These are phyloP conservation scores for Calameuta idolon DNA, from an alignment of 2,888 invertebrate genomes.

Conservation along the genomic window DNA sequence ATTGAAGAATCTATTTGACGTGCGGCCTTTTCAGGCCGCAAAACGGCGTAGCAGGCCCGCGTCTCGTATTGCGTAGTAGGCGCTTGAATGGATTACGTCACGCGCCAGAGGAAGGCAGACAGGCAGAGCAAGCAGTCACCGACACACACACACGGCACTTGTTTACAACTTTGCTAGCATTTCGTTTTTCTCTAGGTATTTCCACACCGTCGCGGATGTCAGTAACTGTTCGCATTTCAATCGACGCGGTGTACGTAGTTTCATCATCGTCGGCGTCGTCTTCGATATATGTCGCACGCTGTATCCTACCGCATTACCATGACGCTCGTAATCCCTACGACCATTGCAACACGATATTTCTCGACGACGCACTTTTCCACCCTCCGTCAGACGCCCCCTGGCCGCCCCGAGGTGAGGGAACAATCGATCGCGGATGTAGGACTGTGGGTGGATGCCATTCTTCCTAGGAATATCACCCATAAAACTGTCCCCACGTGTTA, in stretches of 20 bases:
- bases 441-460: slow-evolving; percentile 33
- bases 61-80: slow-evolving; percentile 58
- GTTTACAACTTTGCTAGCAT: slow-evolving; percentile 31
- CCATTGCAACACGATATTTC: neutral
- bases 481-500: slow-evolving; percentile 13
- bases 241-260: neutral
- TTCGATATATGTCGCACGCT: neutral
- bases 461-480: slow-evolving; percentile 13
- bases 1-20: neutral
- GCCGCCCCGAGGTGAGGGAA: slow-evolving; percentile 1
- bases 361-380: slow-evolving; percentile 6
- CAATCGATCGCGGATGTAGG: slow-evolving; percentile 13
- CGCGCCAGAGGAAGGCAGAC: slow-evolving; percentile 32
- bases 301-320: neutral
- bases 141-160: slow-evolving; percentile 25
- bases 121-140: slow-evolving; percentile 17
- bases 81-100: slow-evolving; percentile 62
- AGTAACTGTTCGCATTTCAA: slow-evolving; percentile 26
- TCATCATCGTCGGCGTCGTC: neutral
- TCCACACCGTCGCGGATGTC: neutral
- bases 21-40: neutral
- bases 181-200: slow-evolving; percentile 22
- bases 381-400: slow-evolving; percentile 8
- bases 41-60: slow-evolving; percentile 18
- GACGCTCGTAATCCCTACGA: neutral